Evolutionary conservation across 2,888 invertebrate species (phyloP).

Genomic region (Synergus laeviventris): DNA sequence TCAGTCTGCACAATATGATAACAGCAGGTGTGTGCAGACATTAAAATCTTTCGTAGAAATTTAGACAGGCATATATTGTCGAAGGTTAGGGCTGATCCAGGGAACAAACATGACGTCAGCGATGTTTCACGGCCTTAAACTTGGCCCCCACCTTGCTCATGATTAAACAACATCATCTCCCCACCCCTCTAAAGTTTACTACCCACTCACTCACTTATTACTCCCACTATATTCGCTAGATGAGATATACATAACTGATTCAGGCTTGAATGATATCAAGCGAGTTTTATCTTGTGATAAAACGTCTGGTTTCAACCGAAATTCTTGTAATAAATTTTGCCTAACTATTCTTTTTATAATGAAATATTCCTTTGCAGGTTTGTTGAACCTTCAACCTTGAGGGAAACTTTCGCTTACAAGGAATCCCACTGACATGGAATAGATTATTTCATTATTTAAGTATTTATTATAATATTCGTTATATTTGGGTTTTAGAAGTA

Average conservation of each 20-base stretch:
- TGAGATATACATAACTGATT: not conserved
- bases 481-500: no score
- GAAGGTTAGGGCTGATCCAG: constrained; percentile 52
- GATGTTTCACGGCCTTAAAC: constrained; percentile 72
- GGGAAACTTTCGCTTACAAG: no score
- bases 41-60: not conserved
- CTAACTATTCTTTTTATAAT: not conserved
- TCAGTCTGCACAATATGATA: not conserved
- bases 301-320: not conserved
- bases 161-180: not conserved
- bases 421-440: no score
- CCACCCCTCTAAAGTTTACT: not conserved
- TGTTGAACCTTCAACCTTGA: no score
- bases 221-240: no score
- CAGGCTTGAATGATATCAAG: not conserved
- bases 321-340: not conserved
- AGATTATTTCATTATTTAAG: no score
- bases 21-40: not conserved
- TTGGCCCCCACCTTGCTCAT: constrained; percentile 60
- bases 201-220: not conserved
- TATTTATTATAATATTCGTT: no score
- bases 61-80: constrained; percentile 38
- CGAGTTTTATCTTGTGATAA: not conserved
- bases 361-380: no score
- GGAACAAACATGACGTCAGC: constrained; percentile 65